These are phyloP conservation scores for Setophaga petechia DNA, from an alignment of 2,113 vertebrate species.

Conservation along the genomic window DNA sequence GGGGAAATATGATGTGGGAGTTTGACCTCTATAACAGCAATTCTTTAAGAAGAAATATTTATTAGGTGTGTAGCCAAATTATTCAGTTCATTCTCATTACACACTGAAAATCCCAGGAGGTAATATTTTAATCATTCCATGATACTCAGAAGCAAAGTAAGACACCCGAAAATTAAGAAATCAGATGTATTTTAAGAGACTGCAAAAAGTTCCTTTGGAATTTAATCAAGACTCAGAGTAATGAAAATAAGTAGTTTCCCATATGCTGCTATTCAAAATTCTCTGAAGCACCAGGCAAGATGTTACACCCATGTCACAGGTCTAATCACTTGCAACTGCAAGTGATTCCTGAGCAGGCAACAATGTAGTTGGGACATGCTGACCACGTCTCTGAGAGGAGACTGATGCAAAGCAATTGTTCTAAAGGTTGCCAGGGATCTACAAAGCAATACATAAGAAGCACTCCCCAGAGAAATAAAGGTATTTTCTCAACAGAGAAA, in stretches of 20 bases:
- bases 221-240: constrained; percentile 35
- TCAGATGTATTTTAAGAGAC: constrained; percentile 21
- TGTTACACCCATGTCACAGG: not conserved
- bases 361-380: not conserved
- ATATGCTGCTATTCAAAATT: constrained; percentile 12
- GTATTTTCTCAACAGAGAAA: not conserved
- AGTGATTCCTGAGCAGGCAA: not conserved
- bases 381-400: not conserved
- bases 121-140: constrained; percentile 11
- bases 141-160: constrained; percentile 5
- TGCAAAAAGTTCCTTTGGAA: constrained; percentile 32
- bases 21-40: not conserved
- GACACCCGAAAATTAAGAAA: constrained; percentile 15
- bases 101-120: not conserved
- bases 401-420: not conserved
- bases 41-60: not conserved
- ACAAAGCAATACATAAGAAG: not conserved
- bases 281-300: not conserved
- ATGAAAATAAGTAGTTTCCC: constrained; percentile 4
- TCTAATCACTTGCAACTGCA: constrained; percentile 1
- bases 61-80: not conserved
- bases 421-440: not conserved
- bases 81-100: not conserved
- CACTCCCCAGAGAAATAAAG: not conserved
- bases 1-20: not conserved